A percentile compares a stretch with the other conserved stretches of the same genome.
These are phyloP conservation scores for Micromussa lordhowensis DNA, from an alignment of 92 coral and sea anemone genomes.

Conservation along the genomic window DNA sequence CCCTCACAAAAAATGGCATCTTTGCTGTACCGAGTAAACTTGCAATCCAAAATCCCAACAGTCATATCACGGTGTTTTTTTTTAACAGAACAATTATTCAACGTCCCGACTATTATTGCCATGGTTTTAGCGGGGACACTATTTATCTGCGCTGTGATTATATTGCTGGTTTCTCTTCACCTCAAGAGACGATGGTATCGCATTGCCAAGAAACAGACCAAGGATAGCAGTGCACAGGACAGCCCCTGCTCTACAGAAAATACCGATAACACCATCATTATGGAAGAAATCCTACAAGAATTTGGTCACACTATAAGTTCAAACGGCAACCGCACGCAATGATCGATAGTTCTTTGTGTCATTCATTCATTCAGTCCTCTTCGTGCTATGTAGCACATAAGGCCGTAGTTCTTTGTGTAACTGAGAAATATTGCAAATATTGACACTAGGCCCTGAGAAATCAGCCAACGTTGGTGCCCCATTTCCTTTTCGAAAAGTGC, in stretches of 20 bases:
- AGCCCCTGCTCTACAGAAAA: neutral
- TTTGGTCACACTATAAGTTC: neutral
- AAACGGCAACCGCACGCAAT: neutral
- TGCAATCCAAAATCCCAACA: neutral
- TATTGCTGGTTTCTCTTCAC: slow-evolving; percentile 14
- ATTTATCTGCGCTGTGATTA: slow-evolving; percentile 9
- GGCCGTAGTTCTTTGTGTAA: too few relatives aligned
- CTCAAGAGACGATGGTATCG: slow-evolving; percentile 13
- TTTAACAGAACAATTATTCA: slow-evolving; percentile 1
- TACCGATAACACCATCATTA: slow-evolving; percentile 23
- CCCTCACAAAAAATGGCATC: too few relatives aligned
- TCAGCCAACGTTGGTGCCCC: too few relatives aligned
- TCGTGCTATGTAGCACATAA: too few relatives aligned
- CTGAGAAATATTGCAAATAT: too few relatives aligned
- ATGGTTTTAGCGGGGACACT: neutral
- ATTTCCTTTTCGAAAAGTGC: too few relatives aligned
- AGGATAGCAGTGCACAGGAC: neutral
- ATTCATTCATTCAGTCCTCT: too few relatives aligned
- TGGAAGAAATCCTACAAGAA: slow-evolving; percentile 42
- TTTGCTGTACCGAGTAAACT: too few relatives aligned
- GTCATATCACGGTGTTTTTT: neutral
- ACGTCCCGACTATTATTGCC: slow-evolving; percentile 4
- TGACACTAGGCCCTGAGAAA: too few relatives aligned
- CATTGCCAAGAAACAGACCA: neutral
- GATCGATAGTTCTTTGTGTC: neutral